Evolutionary conservation across 2,113 vertebrate genomes (phyloP).

Genomic region (Mirza zaza): DNA sequence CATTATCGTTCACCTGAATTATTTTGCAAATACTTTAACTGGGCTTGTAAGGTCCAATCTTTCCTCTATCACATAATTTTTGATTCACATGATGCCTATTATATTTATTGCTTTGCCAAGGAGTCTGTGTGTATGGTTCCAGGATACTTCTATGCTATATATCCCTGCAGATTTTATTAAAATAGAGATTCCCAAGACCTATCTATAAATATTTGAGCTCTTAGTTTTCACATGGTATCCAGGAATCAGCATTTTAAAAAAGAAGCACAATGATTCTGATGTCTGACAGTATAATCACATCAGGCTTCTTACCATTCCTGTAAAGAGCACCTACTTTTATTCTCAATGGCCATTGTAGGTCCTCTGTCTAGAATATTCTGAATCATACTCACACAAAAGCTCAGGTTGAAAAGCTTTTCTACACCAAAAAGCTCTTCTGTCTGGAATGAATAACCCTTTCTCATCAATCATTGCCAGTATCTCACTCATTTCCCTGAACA

Average conservation of each 20-base stretch:
- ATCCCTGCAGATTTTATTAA: neutral
- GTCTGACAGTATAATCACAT: neutral
- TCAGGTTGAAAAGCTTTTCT: neutral
- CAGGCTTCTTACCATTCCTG: neutral
- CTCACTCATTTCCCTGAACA: neutral
- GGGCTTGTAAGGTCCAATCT: neutral
- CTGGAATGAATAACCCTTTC: neutral
- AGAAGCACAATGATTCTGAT: neutral
- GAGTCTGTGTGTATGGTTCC: neutral
- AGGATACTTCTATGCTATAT: neutral
- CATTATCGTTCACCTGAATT: neutral
- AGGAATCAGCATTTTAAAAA: neutral
- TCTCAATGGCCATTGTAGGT: neutral
- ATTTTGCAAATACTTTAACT: neutral
- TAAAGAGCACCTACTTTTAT: neutral
- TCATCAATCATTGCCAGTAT: neutral
- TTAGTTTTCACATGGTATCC: neutral
- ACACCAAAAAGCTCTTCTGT: neutral
- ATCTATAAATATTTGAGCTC: neutral
- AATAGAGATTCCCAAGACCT: neutral
- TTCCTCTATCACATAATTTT: neutral
- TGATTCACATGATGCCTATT: neutral
- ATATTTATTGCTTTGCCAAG: neutral
- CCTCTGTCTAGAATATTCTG: neutral
- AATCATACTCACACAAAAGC: neutral